These are phyloP conservation scores for Ethmia dodecea DNA, from an alignment of 2,888 invertebrate genomes.

Conservation along the genomic window DNA sequence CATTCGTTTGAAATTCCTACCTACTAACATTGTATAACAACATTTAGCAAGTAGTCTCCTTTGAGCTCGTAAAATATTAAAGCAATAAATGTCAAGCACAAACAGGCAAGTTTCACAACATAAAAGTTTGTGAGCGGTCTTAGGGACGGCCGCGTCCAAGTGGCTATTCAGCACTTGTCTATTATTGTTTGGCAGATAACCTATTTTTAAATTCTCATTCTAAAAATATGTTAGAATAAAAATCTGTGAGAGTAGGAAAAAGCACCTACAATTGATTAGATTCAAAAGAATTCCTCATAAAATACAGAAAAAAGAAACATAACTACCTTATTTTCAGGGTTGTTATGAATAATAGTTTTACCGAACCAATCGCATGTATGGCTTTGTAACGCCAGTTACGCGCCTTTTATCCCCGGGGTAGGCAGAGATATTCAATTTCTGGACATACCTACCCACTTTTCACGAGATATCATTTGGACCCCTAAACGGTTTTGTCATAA, in stretches of 20 bases:
- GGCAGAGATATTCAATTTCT: no score
- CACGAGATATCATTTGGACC: no score
- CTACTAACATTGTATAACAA: conserved; percentile 34
- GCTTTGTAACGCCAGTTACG: no score
- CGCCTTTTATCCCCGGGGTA: no score
- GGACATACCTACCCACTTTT: no score
- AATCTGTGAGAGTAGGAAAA: no score
- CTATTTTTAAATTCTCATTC: conserved; percentile 18
- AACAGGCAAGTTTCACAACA: conserved; percentile 63
- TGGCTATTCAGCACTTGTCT: conserved; percentile 53
- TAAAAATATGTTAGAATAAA: no score
- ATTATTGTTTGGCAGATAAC: conserved; percentile 31
- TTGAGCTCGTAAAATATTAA: conserved; percentile 60
- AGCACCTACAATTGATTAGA: no score
- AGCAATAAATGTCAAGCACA: conserved; percentile 67
- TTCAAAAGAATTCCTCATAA: neutral
- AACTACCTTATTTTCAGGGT: neutral
- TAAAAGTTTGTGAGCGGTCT: conserved; percentile 56
- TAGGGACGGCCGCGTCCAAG: conserved; percentile 40
- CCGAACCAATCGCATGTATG: neutral
- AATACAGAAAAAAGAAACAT: neutral
- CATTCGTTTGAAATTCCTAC: conserved; percentile 9
- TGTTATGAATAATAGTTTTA: neutral
- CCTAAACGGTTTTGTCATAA: no score
- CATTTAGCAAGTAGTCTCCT: conserved; percentile 46